phyloP scores from a whole-genome alignment of 2,113 vertebrate species.

The Myodes glareolus region DNA sequence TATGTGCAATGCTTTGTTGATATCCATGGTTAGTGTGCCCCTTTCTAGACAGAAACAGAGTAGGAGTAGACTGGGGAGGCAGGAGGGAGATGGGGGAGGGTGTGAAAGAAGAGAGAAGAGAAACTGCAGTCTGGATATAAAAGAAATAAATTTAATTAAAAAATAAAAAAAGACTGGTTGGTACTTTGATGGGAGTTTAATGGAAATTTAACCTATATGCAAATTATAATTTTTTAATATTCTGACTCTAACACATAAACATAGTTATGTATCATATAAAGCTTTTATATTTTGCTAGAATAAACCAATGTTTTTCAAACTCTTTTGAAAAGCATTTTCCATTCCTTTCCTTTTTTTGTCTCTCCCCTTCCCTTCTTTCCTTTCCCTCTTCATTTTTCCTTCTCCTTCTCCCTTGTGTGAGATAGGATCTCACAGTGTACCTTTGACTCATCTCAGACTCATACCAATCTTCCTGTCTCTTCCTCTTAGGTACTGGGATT shows the following conservation, averaged over 20 bases:
- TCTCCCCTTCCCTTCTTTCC: background rate
- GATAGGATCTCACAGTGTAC: background rate
- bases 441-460: background rate
- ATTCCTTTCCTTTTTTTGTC: background rate
- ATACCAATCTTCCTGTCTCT: background rate
- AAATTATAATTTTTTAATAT: background rate
- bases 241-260: too few relatives aligned
- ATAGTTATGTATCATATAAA: background rate
- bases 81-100: too few relatives aligned
- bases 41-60: too few relatives aligned
- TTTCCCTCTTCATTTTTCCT: background rate
- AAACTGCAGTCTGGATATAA: too few relatives aligned
- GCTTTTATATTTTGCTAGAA: background rate
- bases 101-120: too few relatives aligned
- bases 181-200: background rate
- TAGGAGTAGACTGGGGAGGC: too few relatives aligned
- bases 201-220: background rate
- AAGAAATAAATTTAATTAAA: too few relatives aligned
- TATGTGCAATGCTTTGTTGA: too few relatives aligned
- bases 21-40: too few relatives aligned
- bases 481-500: background rate
- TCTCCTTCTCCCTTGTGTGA: background rate
- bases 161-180: background rate
- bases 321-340: background rate
- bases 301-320: background rate